Evolutionary conservation across 1,140 invertebrate species (phyloP).

Genomic region (Phymastichus coffea): DNA sequence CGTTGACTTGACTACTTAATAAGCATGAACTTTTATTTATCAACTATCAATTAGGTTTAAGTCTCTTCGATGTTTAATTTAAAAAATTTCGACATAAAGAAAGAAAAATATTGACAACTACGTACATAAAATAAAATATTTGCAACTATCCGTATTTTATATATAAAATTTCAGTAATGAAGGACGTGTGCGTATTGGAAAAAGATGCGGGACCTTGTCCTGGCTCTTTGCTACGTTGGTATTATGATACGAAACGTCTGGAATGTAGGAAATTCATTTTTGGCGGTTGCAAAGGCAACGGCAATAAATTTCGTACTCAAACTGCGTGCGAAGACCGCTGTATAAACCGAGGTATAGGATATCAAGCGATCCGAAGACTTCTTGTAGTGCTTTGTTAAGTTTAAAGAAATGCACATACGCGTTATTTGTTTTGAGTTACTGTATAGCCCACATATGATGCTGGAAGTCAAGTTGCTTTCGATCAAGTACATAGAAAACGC

Average conservation of each 20-base stretch:
- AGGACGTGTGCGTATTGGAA: slow-evolving; percentile 59
- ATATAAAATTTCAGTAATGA: slow-evolving; percentile 49
- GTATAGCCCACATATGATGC: not conserved
- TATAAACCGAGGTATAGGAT: slow-evolving; percentile 41
- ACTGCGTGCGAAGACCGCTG: slow-evolving; percentile 63
- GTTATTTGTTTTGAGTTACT: slow-evolving; percentile 5
- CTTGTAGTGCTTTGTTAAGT: no score
- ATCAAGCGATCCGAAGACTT: not conserved
- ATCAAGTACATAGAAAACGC: not conserved
- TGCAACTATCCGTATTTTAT: not conserved
- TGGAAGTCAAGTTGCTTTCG: not conserved
- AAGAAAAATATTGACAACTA: no score
- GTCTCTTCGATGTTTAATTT: no score
- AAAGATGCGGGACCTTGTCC: slow-evolving; percentile 61
- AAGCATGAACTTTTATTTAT: no score
- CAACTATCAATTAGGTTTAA: no score
- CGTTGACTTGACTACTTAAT: no score
- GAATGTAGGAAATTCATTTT: slow-evolving; percentile 64
- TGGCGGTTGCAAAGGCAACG: slow-evolving; percentile 68
- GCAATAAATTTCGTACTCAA: slow-evolving; percentile 65
- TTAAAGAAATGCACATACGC: not conserved
- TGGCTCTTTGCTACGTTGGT: slow-evolving; percentile 59
- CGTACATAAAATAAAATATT: not conserved
- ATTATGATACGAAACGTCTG: slow-evolving; percentile 60
- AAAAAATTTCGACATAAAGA: no score